These are phyloP conservation scores for Drosophila antonietae DNA, from an alignment of 2,888 invertebrate species.

Conservation along the genomic window DNA sequence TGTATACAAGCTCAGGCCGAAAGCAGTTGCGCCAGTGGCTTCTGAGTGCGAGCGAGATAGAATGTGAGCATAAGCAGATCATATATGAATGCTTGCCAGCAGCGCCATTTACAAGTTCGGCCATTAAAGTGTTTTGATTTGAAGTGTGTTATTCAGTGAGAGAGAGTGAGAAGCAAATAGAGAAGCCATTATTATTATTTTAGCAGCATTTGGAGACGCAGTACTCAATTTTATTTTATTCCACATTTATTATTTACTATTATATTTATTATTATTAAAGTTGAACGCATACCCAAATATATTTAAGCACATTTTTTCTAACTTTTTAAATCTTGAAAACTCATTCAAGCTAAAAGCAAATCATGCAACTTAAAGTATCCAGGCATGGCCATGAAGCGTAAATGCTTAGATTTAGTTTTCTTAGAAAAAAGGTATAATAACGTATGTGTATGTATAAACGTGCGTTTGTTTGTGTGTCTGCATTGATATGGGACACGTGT, in stretches of 20 bases:
- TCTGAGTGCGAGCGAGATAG: neutral
- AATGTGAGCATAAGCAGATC: neutral
- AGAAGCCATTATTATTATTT: neutral
- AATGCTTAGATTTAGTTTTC: neutral
- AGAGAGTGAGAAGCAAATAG: neutral
- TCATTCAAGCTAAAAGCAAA: neutral
- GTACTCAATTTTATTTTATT: neutral
- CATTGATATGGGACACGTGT: conserved; percentile 36
- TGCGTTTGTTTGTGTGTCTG: neutral
- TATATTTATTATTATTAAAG: neutral
- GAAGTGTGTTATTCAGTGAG: neutral
- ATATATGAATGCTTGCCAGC: neutral
- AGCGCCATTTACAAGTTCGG: neutral
- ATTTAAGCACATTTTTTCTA: neutral
- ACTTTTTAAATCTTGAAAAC: neutral
- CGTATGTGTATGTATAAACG: neutral
- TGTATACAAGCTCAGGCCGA: neutral
- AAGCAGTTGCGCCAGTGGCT: too few species aligned
- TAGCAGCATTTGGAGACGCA: neutral
- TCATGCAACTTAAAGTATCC: neutral
- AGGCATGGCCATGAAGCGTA: neutral
- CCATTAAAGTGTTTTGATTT: neutral
- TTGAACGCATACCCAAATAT: neutral
- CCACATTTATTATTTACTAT: neutral
- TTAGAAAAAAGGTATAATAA: conserved; percentile 7